Percentiles rank a stretch among this genome's conserved stretches.
These are phyloP conservation scores for Hoplostethus mediterraneus DNA, from an alignment of 2,797 vertebrate genomes.

Conservation along the genomic window DNA sequence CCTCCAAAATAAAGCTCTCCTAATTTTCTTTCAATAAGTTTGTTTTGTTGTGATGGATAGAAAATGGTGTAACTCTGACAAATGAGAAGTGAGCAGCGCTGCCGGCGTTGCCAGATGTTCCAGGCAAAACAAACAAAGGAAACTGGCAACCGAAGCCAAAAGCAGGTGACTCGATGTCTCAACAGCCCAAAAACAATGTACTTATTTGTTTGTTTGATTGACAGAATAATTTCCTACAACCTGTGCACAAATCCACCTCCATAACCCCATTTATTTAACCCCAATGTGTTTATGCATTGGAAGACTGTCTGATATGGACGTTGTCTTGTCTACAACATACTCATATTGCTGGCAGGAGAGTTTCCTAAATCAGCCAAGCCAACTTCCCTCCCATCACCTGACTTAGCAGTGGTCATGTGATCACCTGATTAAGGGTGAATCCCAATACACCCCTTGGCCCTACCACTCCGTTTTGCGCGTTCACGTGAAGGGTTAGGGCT, in stretches of 20 bases:
- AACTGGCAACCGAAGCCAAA: background rate
- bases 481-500: too few species aligned
- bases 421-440: too few species aligned
- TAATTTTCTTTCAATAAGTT: background rate
- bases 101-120: conserved; percentile 31
- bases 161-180: conserved; percentile 1
- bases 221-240: conserved; percentile 38
- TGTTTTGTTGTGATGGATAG: background rate
- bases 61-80: background rate
- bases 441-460: too few species aligned
- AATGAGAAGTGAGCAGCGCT: background rate
- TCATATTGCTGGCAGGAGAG: too few species aligned
- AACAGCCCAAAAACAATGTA: conserved; percentile 19
- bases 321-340: too few species aligned
- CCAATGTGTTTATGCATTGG: too few species aligned
- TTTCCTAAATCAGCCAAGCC: too few species aligned
- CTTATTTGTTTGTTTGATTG: conserved; percentile 45
- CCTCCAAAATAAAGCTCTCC: conserved; percentile 12
- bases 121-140: background rate
- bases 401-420: too few species aligned
- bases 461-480: too few species aligned
- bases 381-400: too few species aligned
- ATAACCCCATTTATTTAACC: conserved; percentile 13
- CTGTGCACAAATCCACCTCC: background rate
- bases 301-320: too few species aligned